A percentile compares a stretch with the other conserved stretches of the same genome.
Evolutionary conservation across 1,140 invertebrate genomes (phyloP).

Genomic region (Dryas iulia): DNA sequence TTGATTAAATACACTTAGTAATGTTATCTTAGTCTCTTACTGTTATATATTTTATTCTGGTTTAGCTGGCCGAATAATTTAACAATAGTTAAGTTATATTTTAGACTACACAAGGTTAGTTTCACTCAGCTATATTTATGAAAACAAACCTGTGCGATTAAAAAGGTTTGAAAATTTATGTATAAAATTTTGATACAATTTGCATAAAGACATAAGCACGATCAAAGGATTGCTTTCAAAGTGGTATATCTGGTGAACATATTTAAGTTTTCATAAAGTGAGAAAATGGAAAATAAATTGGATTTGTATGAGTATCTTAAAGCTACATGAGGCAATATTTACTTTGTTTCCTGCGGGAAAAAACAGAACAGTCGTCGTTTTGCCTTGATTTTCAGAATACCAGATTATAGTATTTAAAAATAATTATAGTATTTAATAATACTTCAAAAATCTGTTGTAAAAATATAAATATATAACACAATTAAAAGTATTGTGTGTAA

Average conservation of each 20-base stretch:
- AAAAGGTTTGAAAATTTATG: slow-evolving; percentile 34
- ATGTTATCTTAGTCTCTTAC: no score
- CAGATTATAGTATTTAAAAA: background rate
- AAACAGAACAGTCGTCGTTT: slow-evolving; percentile 54
- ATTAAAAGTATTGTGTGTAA: no score
- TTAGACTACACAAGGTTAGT: background rate
- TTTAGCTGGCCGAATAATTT: background rate
- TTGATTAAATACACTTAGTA: background rate
- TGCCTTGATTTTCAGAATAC: slow-evolving; percentile 21
- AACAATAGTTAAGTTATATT: background rate
- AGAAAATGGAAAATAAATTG: slow-evolving; percentile 80
- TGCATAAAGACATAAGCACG: slow-evolving; percentile 73
- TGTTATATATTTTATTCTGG: background rate
- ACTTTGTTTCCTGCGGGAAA: slow-evolving; percentile 64
- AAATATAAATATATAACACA: no score
- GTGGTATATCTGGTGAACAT: slow-evolving; percentile 76
- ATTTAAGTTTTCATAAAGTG: slow-evolving; percentile 80
- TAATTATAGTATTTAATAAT: no score
- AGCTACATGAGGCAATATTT: slow-evolving; percentile 68
- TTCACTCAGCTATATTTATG: background rate
- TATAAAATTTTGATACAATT: slow-evolving; percentile 73
- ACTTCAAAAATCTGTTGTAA: no score
- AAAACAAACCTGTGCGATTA: slow-evolving; percentile 13
- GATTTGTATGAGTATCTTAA: slow-evolving; percentile 77
- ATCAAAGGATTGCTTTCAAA: slow-evolving; percentile 77